Conservation (phyloP, 2,888 invertebrate species). For the Orgyia antiqua region DNA sequence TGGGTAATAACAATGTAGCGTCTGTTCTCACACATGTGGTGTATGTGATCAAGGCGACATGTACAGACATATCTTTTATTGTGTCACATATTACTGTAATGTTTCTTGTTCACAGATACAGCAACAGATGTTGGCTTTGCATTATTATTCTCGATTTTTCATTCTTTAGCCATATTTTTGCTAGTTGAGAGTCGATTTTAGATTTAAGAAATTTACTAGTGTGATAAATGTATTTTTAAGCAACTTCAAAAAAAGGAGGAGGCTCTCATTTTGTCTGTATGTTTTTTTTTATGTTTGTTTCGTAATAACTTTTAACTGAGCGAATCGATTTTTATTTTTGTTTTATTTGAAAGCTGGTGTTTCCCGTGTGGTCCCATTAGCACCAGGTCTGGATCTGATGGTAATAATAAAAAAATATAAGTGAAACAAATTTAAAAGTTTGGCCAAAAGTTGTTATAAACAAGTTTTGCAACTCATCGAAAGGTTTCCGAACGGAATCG, state of each 20-base stretch:
- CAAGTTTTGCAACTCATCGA: constrained; percentile 40
- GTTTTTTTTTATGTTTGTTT: too few species aligned
- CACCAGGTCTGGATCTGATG: constrained; percentile 26
- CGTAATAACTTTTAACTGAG: too few species aligned
- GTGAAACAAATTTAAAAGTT: constrained; percentile 52
- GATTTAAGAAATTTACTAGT: too few species aligned
- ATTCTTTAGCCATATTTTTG: too few species aligned
- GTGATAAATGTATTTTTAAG: too few species aligned
- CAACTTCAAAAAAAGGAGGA: too few species aligned
- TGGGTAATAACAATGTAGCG: too few species aligned
- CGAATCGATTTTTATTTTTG: too few species aligned
- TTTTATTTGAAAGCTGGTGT: too few species aligned
- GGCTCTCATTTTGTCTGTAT: too few species aligned
- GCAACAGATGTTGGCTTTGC: constrained; percentile 17
- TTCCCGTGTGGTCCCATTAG: too few species aligned
- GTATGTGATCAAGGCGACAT: constrained; percentile 10
- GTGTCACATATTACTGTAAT: constrained; percentile 13
- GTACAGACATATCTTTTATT: constrained; percentile 19
- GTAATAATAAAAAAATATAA: constrained; percentile 50
- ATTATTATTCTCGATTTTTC: constrained; percentile 9
- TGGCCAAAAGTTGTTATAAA: constrained; percentile 41
- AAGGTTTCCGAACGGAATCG: constrained; percentile 48
- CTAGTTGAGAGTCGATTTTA: too few species aligned
- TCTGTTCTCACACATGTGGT: constrained; percentile 2
- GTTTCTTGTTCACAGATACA: constrained; percentile 15